Base-by-base conservation (phyloP, 2,113 vertebrate species). In the Atherinomorus stipes region DNA sequence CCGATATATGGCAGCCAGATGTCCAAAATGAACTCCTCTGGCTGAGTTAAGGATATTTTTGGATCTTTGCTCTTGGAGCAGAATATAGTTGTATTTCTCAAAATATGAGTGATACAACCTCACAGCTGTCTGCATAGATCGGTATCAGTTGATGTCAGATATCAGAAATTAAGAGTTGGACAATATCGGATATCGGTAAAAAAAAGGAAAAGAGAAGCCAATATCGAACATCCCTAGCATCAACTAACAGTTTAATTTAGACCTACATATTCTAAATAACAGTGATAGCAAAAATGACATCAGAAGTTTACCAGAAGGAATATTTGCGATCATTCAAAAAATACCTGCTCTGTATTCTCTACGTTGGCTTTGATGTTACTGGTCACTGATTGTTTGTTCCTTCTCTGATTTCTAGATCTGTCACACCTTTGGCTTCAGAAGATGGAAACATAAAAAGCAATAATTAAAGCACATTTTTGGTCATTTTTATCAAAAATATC, bases 311-410 rank as follows among this genome's bases (percentile, higher is more conserved):
- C 19, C 26, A 54, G 8, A 0, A 34, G 25, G 1, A 57, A 62
- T 12, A 18, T 12, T 7, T 65, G 45, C 15, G 11, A 47, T 40
- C 19, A 37, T 7, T 2, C 37, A 57, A 52, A 70, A 22, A 28
- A 9, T 71, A 90, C 90, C 83, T 85, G 65, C 50, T 76, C 15
- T 19, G 13, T 11, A 18, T 52, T 42, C 7, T 34, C 21, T 0
- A 26, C 18, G 3, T 22, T 73, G 9, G 3, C 18, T 1, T 37
- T 18, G 0, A 8, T 16, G 4, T 60, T 38, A 21, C 4, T 3
- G 8, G 50, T 4, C 18, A 15, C 0, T 15, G 34, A 8, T 1
- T 13, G 4, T 26, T 19, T 59, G 8, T 1, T 45, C 47, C 11
- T 64, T 53, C 19, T 70, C 42, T 13, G 26, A 38, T 11, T 12